Base-by-base conservation (phyloP, 2,113 vertebrate genomes). In the Halichoeres trimaculatus region DNA sequence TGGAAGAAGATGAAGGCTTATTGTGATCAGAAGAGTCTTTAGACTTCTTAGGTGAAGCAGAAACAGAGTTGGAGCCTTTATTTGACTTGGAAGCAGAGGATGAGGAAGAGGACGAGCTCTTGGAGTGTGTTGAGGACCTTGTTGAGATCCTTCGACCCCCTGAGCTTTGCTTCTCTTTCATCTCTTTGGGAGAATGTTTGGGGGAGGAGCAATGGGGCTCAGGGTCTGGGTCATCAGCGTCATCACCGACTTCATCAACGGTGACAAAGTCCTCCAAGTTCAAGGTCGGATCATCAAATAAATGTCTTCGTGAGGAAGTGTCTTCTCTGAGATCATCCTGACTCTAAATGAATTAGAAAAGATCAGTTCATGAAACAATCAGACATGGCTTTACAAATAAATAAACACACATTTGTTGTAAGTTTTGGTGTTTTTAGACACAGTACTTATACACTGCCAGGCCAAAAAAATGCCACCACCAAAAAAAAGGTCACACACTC, bases 241-340 rank as follows among this genome's bases (percentile, higher is more conserved):
- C 78, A 5, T 83, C 83, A 5, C 35, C 43, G 5, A 90, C 61
- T 76, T 91, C 88, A 59, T 90, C 90, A 14, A 91, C 74, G 0
- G 81, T 89, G 36, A 91, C 85, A 70, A 90, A 91, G n/a, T 88
- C 88, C 0, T 82, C 81, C 23, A 87, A 65, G 66, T 83, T 71
- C 47, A 90, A 85, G 23, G 36, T 19, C 11, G 51, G 23, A n/a
- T 67, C 56, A 4, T 86, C 64, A 35, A 74, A 74, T 12, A 47
- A 1, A 13, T 1, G 4, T 14, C n/a, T 17, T 0, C 52, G 47
- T 10, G 45, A 61, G 1, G 51, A 43, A 19, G 35, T 0, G 19
- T 64, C 62, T 22, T 53, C 19, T 9, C 48, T 43, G 3, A 17
- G 22, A 5, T 80, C 51, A 2, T 53, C 61, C 20, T 50, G 38